Base-by-base conservation (phyloP, 2,797 vertebrate genomes). In the Peromyscus aztecus region DNA sequence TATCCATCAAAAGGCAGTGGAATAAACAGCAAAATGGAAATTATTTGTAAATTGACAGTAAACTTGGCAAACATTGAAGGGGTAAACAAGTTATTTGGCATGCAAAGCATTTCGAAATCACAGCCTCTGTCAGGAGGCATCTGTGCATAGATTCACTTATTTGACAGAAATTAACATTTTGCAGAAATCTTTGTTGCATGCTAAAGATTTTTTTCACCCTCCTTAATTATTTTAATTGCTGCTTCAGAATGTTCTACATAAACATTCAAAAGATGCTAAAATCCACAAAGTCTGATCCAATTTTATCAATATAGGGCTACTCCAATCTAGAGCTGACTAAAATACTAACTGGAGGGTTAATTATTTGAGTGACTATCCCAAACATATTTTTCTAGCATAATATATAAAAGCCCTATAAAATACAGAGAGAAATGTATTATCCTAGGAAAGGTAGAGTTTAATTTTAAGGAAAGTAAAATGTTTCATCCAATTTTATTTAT, bases 11-110 rank as follows among this genome's bases (percentile, higher is more conserved):
- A 99, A 99, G 98, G 98, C 99, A 98, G 98, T 98, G 98, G 98
- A 99, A 99, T 99, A 99, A 99, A 99, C 98, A 99, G 98, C 98
- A 99, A 99, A 99, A 99, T 99, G 99, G 99, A 99, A 99, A 99
- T 99, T 99, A 99, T 99, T 99, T 98, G 99, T 99, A 99, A 99
- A 99, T 99, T 99, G 99, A 99, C 99, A 99, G 99, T 99, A 99
- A 99, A 99, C 98, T 99, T 99, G 99, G 99, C 99, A 99, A 99
- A 99, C 98, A 99, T 98, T 98, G 98, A 99, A 98, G 98, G 98
- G 98, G 98, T 99, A 99, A 99, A 99, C 98, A 99, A 99, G 98
- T 98, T 98, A 98, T 98, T 98, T 99, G 98, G 98, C 98, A 98
- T 98, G 98, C 98, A 99, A 98, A 98, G 97, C 98, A 98, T 98